These are phyloP conservation scores for Dicaeum eximium DNA, from an alignment of 2,113 vertebrate species.

Conservation along the genomic window DNA sequence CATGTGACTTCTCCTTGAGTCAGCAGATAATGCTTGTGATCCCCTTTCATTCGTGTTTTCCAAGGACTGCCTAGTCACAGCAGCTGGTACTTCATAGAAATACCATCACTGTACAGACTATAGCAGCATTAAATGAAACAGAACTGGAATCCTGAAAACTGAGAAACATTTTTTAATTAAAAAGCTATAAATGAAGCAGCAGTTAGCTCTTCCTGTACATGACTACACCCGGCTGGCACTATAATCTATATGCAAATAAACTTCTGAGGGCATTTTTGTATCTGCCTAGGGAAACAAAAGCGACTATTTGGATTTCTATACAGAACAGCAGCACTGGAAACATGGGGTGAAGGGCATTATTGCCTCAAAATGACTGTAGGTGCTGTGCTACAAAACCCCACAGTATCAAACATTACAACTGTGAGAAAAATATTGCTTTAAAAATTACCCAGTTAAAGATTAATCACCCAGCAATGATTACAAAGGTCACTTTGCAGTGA, in stretches of 20 bases:
- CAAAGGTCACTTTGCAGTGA: constrained; percentile 49
- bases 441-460: constrained; percentile 57
- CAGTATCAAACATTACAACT: neutral
- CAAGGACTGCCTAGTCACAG: neutral
- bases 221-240: neutral
- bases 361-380: neutral
- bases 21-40: constrained; percentile 35
- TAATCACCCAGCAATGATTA: constrained; percentile 49
- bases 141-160: neutral
- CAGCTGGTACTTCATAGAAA: neutral
- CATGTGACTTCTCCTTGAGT: neutral
- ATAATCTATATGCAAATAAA: constrained; percentile 60
- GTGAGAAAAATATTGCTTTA: constrained; percentile 26
- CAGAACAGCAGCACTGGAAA: neutral
- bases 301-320: neutral
- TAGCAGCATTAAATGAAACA: neutral
- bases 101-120: neutral
- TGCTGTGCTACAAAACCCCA: neutral
- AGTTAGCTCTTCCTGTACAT: constrained; percentile 7
- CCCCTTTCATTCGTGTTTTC: neutral
- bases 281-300: neutral
- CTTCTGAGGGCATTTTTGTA: constrained; percentile 29
- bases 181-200: constrained; percentile 30
- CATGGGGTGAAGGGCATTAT: neutral
- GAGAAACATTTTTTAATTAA: constrained; percentile 25